phyloP scores from a whole-genome alignment of 2,113 vertebrate genomes.

The Ondatra zibethicus region DNA sequence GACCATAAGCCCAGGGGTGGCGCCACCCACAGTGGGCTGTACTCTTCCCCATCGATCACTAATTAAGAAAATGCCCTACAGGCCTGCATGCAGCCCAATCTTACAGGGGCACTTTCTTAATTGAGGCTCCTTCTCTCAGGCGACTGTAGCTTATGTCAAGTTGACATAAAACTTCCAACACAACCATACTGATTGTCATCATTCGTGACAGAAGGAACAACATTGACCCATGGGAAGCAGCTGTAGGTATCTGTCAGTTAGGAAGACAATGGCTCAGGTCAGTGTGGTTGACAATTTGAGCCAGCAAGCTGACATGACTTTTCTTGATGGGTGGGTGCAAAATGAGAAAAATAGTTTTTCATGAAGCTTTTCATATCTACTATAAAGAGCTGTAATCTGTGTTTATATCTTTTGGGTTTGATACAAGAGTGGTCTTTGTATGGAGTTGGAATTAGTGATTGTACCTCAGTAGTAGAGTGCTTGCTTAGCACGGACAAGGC shows the following conservation, averaged over 20 bases:
- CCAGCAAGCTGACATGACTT: not conserved
- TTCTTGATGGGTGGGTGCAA: not conserved
- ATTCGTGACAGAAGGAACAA: not conserved
- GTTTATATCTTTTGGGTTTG: not conserved
- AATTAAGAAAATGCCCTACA: not conserved
- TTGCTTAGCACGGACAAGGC: not conserved
- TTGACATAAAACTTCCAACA: not conserved
- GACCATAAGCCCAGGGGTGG: not conserved
- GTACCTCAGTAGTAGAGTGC: not conserved
- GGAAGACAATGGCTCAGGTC: not conserved
- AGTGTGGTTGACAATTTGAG: not conserved
- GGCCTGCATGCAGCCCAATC: not conserved
- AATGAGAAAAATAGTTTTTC: slow-evolving; percentile 44
- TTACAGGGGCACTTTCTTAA: no score
- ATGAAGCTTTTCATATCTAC: slow-evolving; percentile 4
- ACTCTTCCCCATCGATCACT: not conserved
- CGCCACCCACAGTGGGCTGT: not conserved
- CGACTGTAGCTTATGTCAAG: not conserved
- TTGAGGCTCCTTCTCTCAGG: not conserved
- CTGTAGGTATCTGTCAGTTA: not conserved
- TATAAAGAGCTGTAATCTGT: slow-evolving; percentile 26
- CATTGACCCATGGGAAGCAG: not conserved
- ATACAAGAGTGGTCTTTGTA: not conserved
- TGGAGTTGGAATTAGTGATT: no score
- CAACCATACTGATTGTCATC: not conserved